A percentile compares a stretch with the other conserved stretches of the same genome.
These are phyloP conservation scores for Brachyrhaphis roseni DNA, from an alignment of 2,797 vertebrate genomes.

Conservation along the genomic window DNA sequence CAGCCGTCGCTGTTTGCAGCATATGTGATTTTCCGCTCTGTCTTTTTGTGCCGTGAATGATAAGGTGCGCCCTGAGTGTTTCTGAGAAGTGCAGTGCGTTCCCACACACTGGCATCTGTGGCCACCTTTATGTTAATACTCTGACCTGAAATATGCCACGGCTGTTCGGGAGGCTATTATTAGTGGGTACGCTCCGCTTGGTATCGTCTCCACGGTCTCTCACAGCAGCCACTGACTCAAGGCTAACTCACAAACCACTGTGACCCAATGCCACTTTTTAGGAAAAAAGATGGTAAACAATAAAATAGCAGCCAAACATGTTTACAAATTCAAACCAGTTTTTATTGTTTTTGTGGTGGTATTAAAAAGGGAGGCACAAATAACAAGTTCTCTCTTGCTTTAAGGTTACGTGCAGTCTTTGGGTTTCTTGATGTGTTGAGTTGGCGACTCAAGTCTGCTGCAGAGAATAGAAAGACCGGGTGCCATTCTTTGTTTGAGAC, in stretches of 20 bases:
- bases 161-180: slow-evolving; percentile 60
- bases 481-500: background rate
- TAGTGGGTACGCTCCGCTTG: slow-evolving; percentile 71
- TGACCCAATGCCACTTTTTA: slow-evolving; percentile 47
- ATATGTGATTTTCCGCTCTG: background rate
- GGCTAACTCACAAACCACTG: slow-evolving; percentile 55
- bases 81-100: slow-evolving; percentile 46
- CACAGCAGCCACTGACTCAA: slow-evolving; percentile 60
- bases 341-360: background rate
- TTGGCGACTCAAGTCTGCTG: background rate
- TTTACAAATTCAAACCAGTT: background rate
- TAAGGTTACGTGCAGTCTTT: background rate
- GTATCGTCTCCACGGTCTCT: slow-evolving; percentile 58
- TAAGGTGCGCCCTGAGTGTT: slow-evolving; percentile 41
- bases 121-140: slow-evolving; percentile 69
- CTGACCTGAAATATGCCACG: slow-evolving; percentile 64
- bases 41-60: slow-evolving; percentile 9
- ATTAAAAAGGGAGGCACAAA: background rate
- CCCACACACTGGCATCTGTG: slow-evolving; percentile 61
- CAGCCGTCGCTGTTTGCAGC: background rate
- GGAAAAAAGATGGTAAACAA: slow-evolving; percentile 53
- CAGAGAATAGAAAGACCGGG: background rate
- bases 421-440: background rate
- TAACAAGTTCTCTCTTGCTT: background rate
- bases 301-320: background rate